Evolutionary conservation across 2,888 invertebrate species (phyloP).

Genomic region (Pseudococcus longispinus): DNA sequence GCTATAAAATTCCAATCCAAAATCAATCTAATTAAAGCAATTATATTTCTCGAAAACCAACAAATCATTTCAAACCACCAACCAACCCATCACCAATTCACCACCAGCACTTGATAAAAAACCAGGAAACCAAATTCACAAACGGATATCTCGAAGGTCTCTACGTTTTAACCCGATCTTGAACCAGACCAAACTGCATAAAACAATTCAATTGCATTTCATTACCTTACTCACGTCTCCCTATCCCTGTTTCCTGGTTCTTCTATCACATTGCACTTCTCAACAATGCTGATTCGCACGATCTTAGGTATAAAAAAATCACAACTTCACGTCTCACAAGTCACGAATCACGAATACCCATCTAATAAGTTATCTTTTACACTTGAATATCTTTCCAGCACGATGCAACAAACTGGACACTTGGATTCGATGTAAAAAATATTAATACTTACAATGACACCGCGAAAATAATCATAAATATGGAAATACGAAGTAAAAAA

Average conservation of each 20-base stretch:
- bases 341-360: not conserved
- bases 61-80: no score
- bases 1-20: no score
- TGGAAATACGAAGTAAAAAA: not conserved
- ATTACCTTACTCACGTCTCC: not conserved
- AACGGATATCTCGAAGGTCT: not conserved
- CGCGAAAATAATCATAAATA: not conserved
- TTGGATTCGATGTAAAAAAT: not conserved
- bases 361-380: not conserved
- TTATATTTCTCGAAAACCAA: no score
- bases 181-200: not conserved
- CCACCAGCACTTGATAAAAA: not conserved
- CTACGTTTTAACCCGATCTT: not conserved
- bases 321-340: not conserved
- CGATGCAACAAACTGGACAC: not conserved
- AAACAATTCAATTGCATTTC: not conserved
- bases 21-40: no score
- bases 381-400: not conserved
- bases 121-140: not conserved
- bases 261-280: not conserved
- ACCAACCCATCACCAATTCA: not conserved
- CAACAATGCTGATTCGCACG: not conserved
- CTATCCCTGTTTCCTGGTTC: not conserved
- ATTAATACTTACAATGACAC: constrained; percentile 11
- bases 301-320: not conserved